Percentiles rank a stretch among this genome's conserved stretches.
Conservation (phyloP, 2,797 vertebrate species). For the Sebastes steindachneri region DNA sequence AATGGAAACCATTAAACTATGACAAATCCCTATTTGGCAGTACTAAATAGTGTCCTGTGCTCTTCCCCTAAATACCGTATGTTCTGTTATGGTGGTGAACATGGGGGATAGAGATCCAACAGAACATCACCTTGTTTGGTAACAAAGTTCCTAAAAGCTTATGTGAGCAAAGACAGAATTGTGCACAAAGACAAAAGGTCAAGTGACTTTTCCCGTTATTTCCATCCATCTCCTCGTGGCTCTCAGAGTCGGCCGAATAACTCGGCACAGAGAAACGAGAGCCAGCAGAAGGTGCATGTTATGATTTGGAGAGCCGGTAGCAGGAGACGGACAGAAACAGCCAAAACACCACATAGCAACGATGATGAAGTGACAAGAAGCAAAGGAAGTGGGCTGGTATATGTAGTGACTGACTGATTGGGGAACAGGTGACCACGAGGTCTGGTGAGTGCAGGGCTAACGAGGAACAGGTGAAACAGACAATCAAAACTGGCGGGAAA, state of each 20-base stretch:
- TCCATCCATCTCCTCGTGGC: not conserved
- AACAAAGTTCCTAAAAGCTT: constrained; percentile 2
- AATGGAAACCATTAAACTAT: not conserved
- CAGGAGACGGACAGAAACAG: not conserved
- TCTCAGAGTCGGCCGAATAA: not conserved
- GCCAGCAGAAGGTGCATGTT: not conserved
- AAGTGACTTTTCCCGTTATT: not conserved
- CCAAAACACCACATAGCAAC: not conserved
- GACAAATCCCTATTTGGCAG: not conserved
- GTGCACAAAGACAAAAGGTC: constrained; percentile 6
- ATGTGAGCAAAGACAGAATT: not conserved
- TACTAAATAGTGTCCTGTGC: not conserved
- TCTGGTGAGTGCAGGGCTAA: too few relatives aligned
- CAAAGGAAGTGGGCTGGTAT: too few relatives aligned
- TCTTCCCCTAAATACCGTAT: not conserved
- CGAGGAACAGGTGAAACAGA: too few relatives aligned
- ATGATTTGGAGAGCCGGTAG: not conserved
- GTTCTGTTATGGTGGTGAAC: not conserved
- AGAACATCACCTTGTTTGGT: constrained; percentile 35
- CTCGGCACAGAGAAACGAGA: not conserved
- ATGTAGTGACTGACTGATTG: too few relatives aligned
- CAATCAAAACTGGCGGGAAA: too few relatives aligned
- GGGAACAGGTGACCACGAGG: too few relatives aligned
- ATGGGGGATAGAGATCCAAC: not conserved
- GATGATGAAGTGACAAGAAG: too few relatives aligned